Base-by-base conservation (phyloP, 2,888 invertebrate genomes). In the Drosophila pegasa region DNA sequence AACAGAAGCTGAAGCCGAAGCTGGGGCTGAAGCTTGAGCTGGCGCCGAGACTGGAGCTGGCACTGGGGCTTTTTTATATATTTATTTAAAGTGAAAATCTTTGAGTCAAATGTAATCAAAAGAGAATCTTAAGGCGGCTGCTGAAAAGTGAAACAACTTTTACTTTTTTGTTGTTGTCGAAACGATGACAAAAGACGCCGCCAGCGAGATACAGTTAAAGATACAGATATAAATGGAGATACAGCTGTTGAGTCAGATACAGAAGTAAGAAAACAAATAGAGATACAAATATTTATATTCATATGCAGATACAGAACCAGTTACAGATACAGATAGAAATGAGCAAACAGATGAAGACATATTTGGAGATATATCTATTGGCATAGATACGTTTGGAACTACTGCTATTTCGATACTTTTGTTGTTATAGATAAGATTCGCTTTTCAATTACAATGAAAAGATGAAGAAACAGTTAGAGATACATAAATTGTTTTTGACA, bases 121-220 rank as follows among this genome's bases (percentile, higher is more conserved):
- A 73, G 75, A 85, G 81, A 82, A 82, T 82, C 67, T 83, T 80
- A 51, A 37, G 65, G 52, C 62, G 48, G 48, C 3, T 31, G 61
- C 40, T 47, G 50, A 78, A 86, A 80, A 84, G 84, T 73, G 83
- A 84, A 86, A 81, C 71, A 84, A 84, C 87, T 87, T 84, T 84
- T 85, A 84, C 81, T 87, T 87, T 87, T 78, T 40, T 40, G 20
- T 40, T 40, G 38, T 18, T 22, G 41, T 29, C 43, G n/a, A n/a
- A 29, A 1, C 41, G 47, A 52, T 64, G 59, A 70, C 73, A 73
- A 76, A 73, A 70, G 56, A 37, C 31, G 37, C 40, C 37, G 52
- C 18, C 16, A 4, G 18, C n/a, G 41, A 35, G 31, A 47, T 10
- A 65, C 20, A 54, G 37, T 51, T 38, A 48, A 18, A 40, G n/a